Evolutionary conservation across 1,140 invertebrate genomes (phyloP).

Genomic region (Platyura marginata): DNA sequence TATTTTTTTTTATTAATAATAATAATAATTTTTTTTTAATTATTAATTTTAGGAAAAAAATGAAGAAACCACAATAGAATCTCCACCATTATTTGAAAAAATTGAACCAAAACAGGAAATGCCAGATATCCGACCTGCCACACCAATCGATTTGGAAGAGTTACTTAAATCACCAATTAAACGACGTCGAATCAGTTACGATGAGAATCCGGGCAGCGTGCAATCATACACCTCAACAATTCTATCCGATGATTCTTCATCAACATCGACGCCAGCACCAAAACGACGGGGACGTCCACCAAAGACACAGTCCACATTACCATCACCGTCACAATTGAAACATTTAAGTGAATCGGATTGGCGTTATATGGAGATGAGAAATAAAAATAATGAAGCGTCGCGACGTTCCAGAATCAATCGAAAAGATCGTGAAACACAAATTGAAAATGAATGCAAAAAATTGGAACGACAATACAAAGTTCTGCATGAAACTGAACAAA

Average conservation of each 20-base stretch:
- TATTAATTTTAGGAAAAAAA: no score
- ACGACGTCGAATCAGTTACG: neutral
- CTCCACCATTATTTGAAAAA: no score
- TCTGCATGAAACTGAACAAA: neutral
- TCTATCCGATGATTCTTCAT: neutral
- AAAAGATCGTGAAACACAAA: constrained; percentile 22
- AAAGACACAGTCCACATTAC: constrained; percentile 9
- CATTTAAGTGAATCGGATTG: constrained; percentile 14
- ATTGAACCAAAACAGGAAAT: no score
- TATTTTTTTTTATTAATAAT: no score
- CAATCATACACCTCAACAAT: neutral
- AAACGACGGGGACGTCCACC: constrained; percentile 12
- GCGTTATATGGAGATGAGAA: constrained; percentile 42
- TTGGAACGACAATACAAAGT: neutral
- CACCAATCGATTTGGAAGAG: constrained; percentile 29
- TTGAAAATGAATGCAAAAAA: neutral
- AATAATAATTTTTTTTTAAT: no score
- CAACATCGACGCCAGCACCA: neutral
- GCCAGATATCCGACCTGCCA: no score
- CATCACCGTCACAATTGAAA: constrained; percentile 14
- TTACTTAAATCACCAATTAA: constrained; percentile 76
- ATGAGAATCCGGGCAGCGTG: neutral
- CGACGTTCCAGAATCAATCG: constrained; percentile 48
- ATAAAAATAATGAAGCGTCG: constrained; percentile 60
- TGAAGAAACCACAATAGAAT: no score